phyloP scores from a whole-genome alignment of 2,888 invertebrate genomes.

The Dorcus hopei region DNA sequence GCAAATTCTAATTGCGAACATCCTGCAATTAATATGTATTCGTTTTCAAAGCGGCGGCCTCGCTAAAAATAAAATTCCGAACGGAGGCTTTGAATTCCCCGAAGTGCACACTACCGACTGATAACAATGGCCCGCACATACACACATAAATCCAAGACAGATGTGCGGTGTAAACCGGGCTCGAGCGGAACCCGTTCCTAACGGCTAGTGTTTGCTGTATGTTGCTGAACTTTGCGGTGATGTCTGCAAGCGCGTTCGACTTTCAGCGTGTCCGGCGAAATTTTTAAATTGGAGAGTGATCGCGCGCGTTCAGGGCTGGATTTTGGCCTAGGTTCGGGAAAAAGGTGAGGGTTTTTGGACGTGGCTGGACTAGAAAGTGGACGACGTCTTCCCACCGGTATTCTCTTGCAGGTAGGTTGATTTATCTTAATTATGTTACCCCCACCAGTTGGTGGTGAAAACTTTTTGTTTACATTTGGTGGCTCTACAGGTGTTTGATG shows the following conservation, averaged over 20 bases:
- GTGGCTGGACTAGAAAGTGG: background rate
- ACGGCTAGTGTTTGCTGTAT: constrained; percentile 4
- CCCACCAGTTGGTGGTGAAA: constrained; percentile 2
- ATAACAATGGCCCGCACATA: constrained; percentile 1
- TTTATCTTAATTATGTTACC: constrained; percentile 7
- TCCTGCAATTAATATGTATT: constrained; percentile 1
- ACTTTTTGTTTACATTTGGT: background rate
- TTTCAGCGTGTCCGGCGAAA: constrained; percentile 3
- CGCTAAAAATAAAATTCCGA: constrained; percentile 6
- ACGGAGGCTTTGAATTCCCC: background rate
- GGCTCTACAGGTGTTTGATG: background rate
- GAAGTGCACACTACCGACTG: constrained; percentile 2
- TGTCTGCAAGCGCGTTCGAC: background rate
- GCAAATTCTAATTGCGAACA: constrained; percentile 1
- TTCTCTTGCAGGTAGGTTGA: constrained; percentile 2
- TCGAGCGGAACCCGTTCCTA: constrained; percentile 14
- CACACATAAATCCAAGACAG: background rate
- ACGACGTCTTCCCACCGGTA: constrained; percentile 7
- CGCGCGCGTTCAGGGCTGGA: background rate
- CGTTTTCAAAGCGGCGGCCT: background rate
- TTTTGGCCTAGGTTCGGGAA: too few species aligned
- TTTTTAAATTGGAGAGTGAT: background rate
- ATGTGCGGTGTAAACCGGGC: constrained; percentile 14
- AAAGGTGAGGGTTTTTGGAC: background rate
- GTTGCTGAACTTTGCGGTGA: constrained; percentile 7